phyloP scores from a whole-genome alignment of 1,140 invertebrate species.

The Lutraria rhynchaena region DNA sequence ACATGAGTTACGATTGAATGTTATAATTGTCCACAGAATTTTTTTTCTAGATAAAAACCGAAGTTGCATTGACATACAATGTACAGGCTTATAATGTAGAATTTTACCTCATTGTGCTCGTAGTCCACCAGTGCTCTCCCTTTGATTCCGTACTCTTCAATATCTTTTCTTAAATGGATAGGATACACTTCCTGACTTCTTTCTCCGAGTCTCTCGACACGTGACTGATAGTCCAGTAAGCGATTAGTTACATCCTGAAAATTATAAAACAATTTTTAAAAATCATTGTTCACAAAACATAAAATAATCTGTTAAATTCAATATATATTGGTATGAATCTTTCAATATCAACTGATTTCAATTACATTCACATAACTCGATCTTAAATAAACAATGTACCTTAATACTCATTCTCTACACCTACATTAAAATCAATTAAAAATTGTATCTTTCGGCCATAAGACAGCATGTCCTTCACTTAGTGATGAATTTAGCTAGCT shows the following conservation, averaged over 20 bases:
- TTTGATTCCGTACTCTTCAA: constrained; percentile 69
- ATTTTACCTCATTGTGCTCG: constrained; percentile 71
- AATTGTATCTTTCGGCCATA: too few relatives aligned
- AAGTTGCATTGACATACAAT: too few relatives aligned
- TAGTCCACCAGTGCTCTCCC: constrained; percentile 73
- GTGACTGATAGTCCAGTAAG: constrained; percentile 71
- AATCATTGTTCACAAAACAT: background rate
- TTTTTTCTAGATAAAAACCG: too few relatives aligned
- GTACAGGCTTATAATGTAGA: background rate
- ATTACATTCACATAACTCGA: too few relatives aligned
- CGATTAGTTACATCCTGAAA: constrained; percentile 70
- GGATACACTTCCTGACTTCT: constrained; percentile 69
- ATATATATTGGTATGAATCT: background rate
- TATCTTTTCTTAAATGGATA: constrained; percentile 71
- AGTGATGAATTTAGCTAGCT: too few relatives aligned
- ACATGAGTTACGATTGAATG: too few relatives aligned
- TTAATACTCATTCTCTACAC: too few relatives aligned
- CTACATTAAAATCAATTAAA: too few relatives aligned
- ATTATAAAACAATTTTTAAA: constrained; percentile 6
- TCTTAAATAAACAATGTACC: too few relatives aligned
- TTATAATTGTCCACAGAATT: too few relatives aligned
- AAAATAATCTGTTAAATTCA: background rate
- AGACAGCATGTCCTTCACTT: too few relatives aligned
- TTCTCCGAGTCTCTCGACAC: constrained; percentile 69
- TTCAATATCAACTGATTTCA: too few relatives aligned